Evolutionary conservation across 2,113 vertebrate species (phyloP).

Genomic region (Vidua macroura): DNA sequence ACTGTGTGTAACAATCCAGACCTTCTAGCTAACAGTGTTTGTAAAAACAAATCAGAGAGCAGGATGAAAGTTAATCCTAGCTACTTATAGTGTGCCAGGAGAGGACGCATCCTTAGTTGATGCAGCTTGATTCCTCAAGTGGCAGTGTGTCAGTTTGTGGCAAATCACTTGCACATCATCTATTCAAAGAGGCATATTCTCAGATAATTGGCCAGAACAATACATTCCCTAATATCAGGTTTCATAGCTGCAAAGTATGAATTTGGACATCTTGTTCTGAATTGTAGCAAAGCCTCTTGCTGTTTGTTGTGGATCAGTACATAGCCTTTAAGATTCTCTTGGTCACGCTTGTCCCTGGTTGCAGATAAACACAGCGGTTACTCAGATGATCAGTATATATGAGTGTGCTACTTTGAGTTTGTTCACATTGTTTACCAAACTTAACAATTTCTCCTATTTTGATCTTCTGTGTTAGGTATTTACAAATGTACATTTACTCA

Average conservation of each 20-base stretch:
- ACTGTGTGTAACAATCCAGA: background rate
- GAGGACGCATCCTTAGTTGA: background rate
- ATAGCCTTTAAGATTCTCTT: background rate
- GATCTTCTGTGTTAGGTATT: constrained; percentile 81
- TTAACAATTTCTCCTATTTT: background rate
- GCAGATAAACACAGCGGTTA: background rate
- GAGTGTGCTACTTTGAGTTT: background rate
- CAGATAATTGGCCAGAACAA: background rate
- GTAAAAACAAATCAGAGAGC: background rate
- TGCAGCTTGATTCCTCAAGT: background rate
- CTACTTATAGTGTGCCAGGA: background rate
- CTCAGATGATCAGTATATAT: background rate
- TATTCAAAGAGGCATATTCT: background rate
- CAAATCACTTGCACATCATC: background rate
- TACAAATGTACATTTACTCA: constrained; percentile 98
- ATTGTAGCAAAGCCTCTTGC: background rate
- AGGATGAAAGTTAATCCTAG: background rate
- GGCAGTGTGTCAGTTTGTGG: background rate
- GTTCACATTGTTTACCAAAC: background rate
- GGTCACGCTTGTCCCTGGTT: background rate
- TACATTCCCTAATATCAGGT: background rate
- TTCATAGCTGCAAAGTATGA: background rate
- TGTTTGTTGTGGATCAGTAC: background rate
- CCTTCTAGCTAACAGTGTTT: background rate
- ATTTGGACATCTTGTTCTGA: background rate